These are phyloP conservation scores for Hydraecia micacea DNA, from an alignment of 2,888 invertebrate genomes.

Conservation along the genomic window DNA sequence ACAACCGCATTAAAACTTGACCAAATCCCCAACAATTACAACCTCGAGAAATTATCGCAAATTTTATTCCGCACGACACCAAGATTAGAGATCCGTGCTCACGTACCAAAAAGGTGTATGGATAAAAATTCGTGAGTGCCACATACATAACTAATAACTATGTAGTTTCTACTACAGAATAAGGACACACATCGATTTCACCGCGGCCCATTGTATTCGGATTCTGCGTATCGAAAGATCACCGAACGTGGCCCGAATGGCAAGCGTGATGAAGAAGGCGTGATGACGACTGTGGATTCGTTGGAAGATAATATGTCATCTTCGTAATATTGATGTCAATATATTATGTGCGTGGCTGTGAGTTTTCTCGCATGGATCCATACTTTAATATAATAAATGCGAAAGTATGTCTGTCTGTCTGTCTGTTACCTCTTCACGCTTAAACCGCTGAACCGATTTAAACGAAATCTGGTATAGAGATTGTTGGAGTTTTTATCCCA, in stretches of 20 bases:
- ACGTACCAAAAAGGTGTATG: constrained; percentile 57
- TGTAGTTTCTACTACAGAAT: constrained; percentile 68
- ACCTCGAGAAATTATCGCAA: constrained; percentile 35
- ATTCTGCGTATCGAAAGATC: constrained; percentile 88
- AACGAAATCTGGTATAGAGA: too few species aligned
- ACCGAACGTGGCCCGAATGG: constrained; percentile 73
- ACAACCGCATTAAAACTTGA: neutral
- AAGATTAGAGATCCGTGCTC: constrained; percentile 57
- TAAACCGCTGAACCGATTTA: too few species aligned
- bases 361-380: too few species aligned
- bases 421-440: too few species aligned
- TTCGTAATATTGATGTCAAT: constrained; percentile 22
- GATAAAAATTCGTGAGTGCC: constrained; percentile 63
- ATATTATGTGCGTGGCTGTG: neutral
- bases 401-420: too few species aligned
- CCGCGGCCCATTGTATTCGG: constrained; percentile 82
- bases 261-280: constrained; percentile 68
- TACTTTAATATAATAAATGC: too few species aligned
- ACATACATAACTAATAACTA: constrained; percentile 67
- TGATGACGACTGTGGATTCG: constrained; percentile 58
- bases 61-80: constrained; percentile 50
- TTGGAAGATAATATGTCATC: constrained; percentile 54
- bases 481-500: too few species aligned
- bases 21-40: constrained; percentile 15
- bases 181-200: constrained; percentile 76